Percentiles rank a stretch among this genome's conserved stretches.
phyloP scores from a whole-genome alignment of 64 coral and sea anemone genomes.

The Astreopora myriophthalma region DNA sequence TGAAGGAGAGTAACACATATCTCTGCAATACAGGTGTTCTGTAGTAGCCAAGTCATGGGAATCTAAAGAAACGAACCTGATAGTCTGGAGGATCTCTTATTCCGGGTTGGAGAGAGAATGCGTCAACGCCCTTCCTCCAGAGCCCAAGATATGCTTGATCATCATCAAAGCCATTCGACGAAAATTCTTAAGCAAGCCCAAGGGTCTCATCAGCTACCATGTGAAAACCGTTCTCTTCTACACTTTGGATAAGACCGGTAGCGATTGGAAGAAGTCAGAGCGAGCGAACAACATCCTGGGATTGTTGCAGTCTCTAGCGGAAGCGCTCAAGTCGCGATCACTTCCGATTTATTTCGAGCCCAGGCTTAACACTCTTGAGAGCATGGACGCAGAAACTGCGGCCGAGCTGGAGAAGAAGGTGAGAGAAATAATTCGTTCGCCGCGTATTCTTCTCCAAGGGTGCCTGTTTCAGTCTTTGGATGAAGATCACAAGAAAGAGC shows the following conservation, averaged over 20 bases:
- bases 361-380: constrained; percentile 18
- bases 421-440: neutral
- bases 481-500: constrained; percentile 38
- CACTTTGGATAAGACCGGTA: constrained; percentile 25
- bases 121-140: constrained; percentile 12
- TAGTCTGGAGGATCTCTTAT: constrained; percentile 13
- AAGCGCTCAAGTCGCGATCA: constrained; percentile 23
- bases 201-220: constrained; percentile 21
- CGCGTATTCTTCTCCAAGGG: neutral
- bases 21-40: neutral
- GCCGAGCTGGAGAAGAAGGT: constrained; percentile 2
- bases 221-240: constrained; percentile 31
- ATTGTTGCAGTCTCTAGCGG: neutral
- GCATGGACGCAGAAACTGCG: constrained; percentile 21
- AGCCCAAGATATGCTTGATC: constrained; percentile 41
- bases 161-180: constrained; percentile 20
- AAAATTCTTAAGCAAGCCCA: constrained; percentile 33
- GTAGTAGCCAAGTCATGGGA: constrained; percentile 50
- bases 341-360: constrained; percentile 24
- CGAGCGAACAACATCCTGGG: constrained; percentile 19
- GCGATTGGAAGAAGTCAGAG: constrained; percentile 16
- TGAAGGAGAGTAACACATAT: neutral
- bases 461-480: constrained; percentile 5
- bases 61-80: neutral
- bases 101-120: constrained; percentile 15